Conservation (phyloP, 2,888 invertebrate genomes). For the Andrena camellia region DNA sequence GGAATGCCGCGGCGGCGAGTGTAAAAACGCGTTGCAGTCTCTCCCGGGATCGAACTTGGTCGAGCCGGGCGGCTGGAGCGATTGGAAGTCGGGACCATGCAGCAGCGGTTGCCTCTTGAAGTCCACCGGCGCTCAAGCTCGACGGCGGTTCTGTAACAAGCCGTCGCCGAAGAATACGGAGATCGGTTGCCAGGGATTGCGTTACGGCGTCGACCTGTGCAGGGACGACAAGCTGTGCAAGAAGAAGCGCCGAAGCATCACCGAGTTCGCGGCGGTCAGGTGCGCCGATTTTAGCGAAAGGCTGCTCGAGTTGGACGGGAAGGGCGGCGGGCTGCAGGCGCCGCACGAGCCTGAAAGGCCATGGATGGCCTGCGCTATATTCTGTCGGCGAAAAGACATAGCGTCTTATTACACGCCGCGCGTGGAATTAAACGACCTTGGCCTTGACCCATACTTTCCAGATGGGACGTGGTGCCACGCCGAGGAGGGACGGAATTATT, state of each 20-base stretch:
- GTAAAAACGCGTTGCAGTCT: slow-evolving; percentile 63
- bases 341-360: slow-evolving; percentile 90
- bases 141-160: slow-evolving; percentile 87
- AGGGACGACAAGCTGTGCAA: slow-evolving; percentile 88
- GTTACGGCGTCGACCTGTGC: slow-evolving; percentile 89
- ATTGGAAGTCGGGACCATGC: slow-evolving; percentile 88
- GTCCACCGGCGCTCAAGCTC: slow-evolving; percentile 88
- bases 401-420: slow-evolving; percentile 91
- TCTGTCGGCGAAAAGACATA: slow-evolving; percentile 89
- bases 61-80: slow-evolving; percentile 88
- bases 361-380: slow-evolving; percentile 93
- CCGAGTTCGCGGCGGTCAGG: slow-evolving; percentile 88
- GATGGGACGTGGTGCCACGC: slow-evolving; percentile 93
- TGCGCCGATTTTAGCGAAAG: slow-evolving; percentile 88
- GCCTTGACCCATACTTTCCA: slow-evolving; percentile 90
- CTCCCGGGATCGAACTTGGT: slow-evolving; percentile 65
- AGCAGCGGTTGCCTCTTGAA: slow-evolving; percentile 89
- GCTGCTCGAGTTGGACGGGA: slow-evolving; percentile 88
- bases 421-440: slow-evolving; percentile 91
- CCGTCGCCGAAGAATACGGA: slow-evolving; percentile 80
- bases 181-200: slow-evolving; percentile 88
- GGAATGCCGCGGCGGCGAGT: slow-evolving; percentile 85
- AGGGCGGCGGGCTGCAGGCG: slow-evolving; percentile 90
- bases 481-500: slow-evolving; percentile 89
- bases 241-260: slow-evolving; percentile 86